Evolutionary conservation across 2,888 invertebrate species (phyloP), one percentile per base, ranked within the genome.

Genomic region (Drosophila vallismaia): DNA sequence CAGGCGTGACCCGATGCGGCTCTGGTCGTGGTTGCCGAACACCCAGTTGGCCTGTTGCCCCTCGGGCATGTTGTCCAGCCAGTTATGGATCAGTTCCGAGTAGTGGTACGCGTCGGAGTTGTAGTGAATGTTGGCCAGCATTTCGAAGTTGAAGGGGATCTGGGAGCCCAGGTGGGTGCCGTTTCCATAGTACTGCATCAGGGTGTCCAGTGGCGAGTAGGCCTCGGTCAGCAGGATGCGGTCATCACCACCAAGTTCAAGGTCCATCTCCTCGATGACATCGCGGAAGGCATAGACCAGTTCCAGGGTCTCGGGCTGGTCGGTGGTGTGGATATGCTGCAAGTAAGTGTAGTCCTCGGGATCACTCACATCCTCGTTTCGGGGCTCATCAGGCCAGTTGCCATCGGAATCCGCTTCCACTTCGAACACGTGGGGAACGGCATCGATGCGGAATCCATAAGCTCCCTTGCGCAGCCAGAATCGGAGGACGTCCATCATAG

Each of bases 381-480:
- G 69, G 0, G 94, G 94, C 75, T 95, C 95, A 76, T 94, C 93
- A 0, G 86, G 82, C 71, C 78, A 91, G 53, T 88, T 80, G 19
- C 91, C 91, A 33, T 88, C 71, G 0, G 58, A 64, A 55, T 90
- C 89, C 7, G 86, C 60, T 1, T 67, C 73, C 2, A 89, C 55
- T 60, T 91, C 91, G 29, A 82, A 91, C 1, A 88, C 66, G 62
- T 89, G 87, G 0, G 94, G 94, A 2, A 94, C 92, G 0, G 94
- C 94, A 79, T 95, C 95, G 0, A 96, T 91, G 52, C 96, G 93
- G 89, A 96, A 95, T 0, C 97, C 97, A 76, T 95, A 95, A 0
- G 97, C 94, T 1, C 97, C 97, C 80, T 94, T 94, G 38, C 94
- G 93, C 40, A 97, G 89, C 97, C 97, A 97, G 89, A 94, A 96